Evolutionary conservation across 2,113 vertebrate genomes (phyloP).

Genomic region (Notarius lentiginosus): DNA sequence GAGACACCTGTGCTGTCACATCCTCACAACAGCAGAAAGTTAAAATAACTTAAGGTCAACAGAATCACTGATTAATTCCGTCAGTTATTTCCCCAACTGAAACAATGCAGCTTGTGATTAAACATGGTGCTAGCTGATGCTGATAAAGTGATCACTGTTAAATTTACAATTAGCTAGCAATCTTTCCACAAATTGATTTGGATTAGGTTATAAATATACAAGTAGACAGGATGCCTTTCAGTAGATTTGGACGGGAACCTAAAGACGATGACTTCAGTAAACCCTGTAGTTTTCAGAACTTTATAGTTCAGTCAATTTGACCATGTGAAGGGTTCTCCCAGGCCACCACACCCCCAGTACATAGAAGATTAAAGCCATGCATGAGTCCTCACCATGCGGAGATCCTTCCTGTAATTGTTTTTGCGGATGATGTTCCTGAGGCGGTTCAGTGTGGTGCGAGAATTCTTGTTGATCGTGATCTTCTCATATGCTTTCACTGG

Average conservation of each 20-base stretch:
- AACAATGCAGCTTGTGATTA: not conserved
- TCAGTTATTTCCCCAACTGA: not conserved
- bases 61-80: not conserved
- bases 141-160: not conserved
- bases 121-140: not conserved
- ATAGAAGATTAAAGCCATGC: not conserved
- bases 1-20: not conserved
- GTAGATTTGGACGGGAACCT: not conserved
- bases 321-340: not conserved
- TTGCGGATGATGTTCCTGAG: constrained; percentile 88
- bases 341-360: not conserved
- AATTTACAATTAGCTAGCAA: not conserved
- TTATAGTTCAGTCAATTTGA: not conserved
- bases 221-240: not conserved
- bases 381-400: constrained; percentile 80
- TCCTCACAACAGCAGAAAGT: not conserved
- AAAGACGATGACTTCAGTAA: not conserved
- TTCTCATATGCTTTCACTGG: constrained; percentile 79
- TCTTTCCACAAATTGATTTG: not conserved
- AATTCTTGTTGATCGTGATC: constrained; percentile 90
- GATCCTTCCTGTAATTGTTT: constrained; percentile 86
- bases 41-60: not conserved
- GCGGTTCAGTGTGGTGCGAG: constrained; percentile 84
- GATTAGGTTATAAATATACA: not conserved
- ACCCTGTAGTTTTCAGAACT: not conserved